Percentiles rank a stretch among this genome's conserved stretches.
phyloP scores from a whole-genome alignment of 2,797 vertebrate genomes.

The Anniella stebbinsi region DNA sequence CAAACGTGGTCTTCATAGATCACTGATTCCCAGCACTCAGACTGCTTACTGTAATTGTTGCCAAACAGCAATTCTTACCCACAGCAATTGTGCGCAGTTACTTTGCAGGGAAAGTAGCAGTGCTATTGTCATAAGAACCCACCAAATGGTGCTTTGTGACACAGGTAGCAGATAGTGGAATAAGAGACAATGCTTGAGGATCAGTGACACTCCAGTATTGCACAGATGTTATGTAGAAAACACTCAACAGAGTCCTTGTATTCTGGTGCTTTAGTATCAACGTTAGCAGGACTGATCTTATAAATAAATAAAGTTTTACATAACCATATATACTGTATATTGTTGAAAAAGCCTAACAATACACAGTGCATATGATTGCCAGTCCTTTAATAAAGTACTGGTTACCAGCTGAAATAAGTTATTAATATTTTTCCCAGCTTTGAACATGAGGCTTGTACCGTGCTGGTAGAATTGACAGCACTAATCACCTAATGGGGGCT shows the following conservation, averaged over 20 bases:
- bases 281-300: background rate
- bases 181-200: background rate
- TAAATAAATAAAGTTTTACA: background rate
- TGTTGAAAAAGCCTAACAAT: background rate
- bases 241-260: background rate
- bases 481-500: background rate
- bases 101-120: background rate
- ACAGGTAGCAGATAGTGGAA: background rate
- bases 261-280: background rate
- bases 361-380: no score
- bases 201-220: background rate
- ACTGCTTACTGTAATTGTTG: background rate
- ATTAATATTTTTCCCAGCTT: background rate
- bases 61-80: background rate
- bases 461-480: background rate
- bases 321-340: background rate
- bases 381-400: background rate
- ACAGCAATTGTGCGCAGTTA: background rate
- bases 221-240: background rate
- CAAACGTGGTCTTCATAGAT: background rate
- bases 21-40: background rate
- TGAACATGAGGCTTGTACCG: background rate
- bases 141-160: background rate
- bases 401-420: background rate
- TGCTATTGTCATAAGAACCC: background rate